Evolutionary conservation across 2,797 vertebrate genomes (phyloP).

Genomic region (Podargus strigoides): DNA sequence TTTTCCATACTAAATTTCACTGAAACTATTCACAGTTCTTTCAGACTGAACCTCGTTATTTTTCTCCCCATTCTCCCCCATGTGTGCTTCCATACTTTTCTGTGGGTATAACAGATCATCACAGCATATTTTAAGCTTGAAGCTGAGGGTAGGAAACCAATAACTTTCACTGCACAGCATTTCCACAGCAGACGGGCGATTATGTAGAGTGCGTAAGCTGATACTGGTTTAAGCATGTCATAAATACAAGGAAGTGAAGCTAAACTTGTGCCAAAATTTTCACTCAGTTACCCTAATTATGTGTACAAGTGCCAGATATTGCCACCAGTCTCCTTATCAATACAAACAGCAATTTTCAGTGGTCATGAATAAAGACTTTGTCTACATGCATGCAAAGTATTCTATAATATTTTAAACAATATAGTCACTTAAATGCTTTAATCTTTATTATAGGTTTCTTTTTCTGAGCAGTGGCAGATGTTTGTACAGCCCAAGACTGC

Average conservation of each 20-base stretch:
- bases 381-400: not conserved
- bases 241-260: not conserved
- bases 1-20: not conserved
- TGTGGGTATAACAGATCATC: not conserved
- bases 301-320: not conserved
- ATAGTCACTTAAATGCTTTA: not conserved
- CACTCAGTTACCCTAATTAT: not conserved
- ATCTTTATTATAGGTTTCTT: not conserved
- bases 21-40: not conserved
- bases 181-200: not conserved
- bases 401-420: not conserved
- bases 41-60: not conserved
- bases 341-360: not conserved
- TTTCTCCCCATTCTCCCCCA: not conserved
- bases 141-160: not conserved
- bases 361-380: not conserved
- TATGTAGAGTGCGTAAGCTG: not conserved
- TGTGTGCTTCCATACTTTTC: not conserved
- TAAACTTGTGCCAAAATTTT: not conserved
- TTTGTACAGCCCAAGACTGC: not conserved
- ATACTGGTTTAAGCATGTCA: not conserved
- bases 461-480: not conserved
- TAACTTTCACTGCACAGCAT: not conserved
- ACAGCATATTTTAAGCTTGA: not conserved
- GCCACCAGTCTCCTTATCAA: not conserved